These are phyloP conservation scores for Macrosiphum euphorbiae DNA, from an alignment of 2,888 invertebrate genomes.

Conservation along the genomic window DNA sequence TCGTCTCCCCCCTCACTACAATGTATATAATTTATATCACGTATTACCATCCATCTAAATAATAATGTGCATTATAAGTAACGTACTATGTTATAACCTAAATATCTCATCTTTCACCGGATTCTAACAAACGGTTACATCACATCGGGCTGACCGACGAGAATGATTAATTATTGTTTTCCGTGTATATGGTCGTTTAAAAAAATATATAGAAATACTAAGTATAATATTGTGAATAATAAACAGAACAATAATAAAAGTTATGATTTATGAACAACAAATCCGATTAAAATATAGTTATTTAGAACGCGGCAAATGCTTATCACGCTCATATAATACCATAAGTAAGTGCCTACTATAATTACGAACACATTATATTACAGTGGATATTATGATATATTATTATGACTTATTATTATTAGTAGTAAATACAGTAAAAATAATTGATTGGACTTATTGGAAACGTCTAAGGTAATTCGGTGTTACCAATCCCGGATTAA, in stretches of 20 bases:
- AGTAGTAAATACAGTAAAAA: not conserved
- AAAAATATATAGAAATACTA: not conserved
- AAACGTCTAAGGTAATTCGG: not conserved
- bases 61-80: not conserved
- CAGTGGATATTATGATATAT: not conserved
- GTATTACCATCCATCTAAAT: not conserved
- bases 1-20: not conserved
- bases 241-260: not conserved
- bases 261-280: not conserved
- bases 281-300: not conserved
- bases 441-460: not conserved
- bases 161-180: not conserved
- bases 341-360: too few relatives aligned
- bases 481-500: not conserved
- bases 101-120: not conserved
- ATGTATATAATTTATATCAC: not conserved
- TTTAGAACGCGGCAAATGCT: not conserved
- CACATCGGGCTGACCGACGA: not conserved
- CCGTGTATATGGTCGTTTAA: not conserved
- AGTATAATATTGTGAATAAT: not conserved
- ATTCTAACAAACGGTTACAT: not conserved
- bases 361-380: not conserved
- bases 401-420: not conserved
- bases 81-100: not conserved
- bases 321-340: not conserved